These are phyloP conservation scores for Sarcophilus harrisii DNA, from an alignment of 2,797 vertebrate genomes.

Conservation along the genomic window DNA sequence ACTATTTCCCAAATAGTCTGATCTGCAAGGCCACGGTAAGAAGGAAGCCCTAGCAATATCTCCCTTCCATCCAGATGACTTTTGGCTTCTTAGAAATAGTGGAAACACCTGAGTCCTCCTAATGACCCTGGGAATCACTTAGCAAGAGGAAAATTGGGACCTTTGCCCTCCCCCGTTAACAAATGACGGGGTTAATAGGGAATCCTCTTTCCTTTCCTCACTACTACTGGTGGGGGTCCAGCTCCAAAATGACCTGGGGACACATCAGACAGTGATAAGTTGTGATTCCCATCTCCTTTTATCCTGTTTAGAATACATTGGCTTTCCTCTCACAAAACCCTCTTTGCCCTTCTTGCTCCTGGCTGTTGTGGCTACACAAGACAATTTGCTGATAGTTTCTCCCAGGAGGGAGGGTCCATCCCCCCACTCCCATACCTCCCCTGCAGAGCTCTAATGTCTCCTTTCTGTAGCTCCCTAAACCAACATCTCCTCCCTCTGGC, in stretches of 20 bases:
- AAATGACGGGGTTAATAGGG: conserved; percentile 75
- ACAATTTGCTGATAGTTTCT: conserved; percentile 83
- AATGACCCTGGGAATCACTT: conserved; percentile 60
- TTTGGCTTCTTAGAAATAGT: conserved; percentile 1
- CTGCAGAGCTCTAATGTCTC: neutral
- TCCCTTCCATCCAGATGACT: conserved; percentile 4
- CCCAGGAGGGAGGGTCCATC: conserved; percentile 66
- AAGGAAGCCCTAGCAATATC: neutral
- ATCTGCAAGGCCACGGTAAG: neutral
- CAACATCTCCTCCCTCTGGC: conserved; percentile 72
- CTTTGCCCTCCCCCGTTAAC: conserved; percentile 71
- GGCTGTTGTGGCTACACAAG: conserved; percentile 87
- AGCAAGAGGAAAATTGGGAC: conserved; percentile 74
- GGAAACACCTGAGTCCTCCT: neutral
- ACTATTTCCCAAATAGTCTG: neutral
- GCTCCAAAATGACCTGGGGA: conserved; percentile 86
- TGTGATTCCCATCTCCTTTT: conserved; percentile 85
- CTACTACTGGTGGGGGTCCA: conserved; percentile 68
- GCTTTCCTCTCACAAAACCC: conserved; percentile 85
- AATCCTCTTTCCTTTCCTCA: conserved; percentile 78
- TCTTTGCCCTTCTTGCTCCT: conserved; percentile 78
- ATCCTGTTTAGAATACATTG: conserved; percentile 91
- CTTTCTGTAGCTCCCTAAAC: conserved; percentile 42
- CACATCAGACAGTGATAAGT: conserved; percentile 85
- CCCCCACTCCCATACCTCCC: neutral